Evolutionary conservation across 2,797 vertebrate genomes (phyloP).

Genomic region (Eupleurogrammus muticus): DNA sequence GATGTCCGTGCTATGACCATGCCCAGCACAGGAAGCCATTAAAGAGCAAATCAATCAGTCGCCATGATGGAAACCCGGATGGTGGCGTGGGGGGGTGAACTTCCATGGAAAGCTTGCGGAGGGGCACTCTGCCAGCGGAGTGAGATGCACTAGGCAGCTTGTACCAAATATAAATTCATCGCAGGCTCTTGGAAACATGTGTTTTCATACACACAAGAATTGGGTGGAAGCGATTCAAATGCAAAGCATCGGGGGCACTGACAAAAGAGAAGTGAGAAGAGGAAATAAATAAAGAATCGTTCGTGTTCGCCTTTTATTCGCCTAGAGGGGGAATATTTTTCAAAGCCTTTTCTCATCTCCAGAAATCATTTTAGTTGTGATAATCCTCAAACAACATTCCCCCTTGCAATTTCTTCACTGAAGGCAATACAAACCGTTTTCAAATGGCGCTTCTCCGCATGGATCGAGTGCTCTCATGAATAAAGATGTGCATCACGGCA

Average conservation of each 20-base stretch:
- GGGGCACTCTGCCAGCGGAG: constrained; percentile 66
- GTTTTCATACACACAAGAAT: constrained; percentile 74
- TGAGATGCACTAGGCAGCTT: constrained; percentile 60
- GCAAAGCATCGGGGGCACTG: constrained; percentile 52
- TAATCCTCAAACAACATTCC: constrained; percentile 64
- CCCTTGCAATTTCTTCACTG: constrained; percentile 45
- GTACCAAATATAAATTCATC: constrained; percentile 78
- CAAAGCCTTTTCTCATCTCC: constrained; percentile 53
- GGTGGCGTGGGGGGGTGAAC: constrained; percentile 45
- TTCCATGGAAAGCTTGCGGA: constrained; percentile 78
- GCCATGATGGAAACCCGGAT: constrained; percentile 69
- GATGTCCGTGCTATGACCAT: constrained; percentile 68
- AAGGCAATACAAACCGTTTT: constrained; percentile 41
- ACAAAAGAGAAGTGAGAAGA: constrained; percentile 49
- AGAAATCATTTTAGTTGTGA: constrained; percentile 55
- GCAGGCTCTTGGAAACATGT: constrained; percentile 78
- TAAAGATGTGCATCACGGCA: constrained; percentile 52
- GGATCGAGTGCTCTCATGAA: constrained; percentile 57
- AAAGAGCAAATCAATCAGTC: constrained; percentile 81
- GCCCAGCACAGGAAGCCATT: constrained; percentile 80
- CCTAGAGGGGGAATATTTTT: constrained; percentile 52
- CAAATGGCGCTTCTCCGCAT: constrained; percentile 29
- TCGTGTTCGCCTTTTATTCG: constrained; percentile 50
- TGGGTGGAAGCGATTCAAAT: constrained; percentile 74
- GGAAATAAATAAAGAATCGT: constrained; percentile 54